Evolutionary conservation across 2,888 invertebrate species (phyloP).

Genomic region (Urechis unicinctus): DNA sequence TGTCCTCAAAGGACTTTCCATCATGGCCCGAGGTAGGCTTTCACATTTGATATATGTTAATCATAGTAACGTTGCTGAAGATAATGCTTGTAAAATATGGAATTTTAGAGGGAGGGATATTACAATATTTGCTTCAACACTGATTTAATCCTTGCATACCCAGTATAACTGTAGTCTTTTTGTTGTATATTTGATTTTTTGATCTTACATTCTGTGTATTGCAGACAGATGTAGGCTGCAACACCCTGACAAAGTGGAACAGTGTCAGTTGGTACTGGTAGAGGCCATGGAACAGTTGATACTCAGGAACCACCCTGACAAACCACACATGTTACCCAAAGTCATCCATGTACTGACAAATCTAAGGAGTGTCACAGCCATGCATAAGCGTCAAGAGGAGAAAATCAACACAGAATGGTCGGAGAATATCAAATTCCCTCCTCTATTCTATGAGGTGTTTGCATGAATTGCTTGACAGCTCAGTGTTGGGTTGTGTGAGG

Average conservation of each 20-base stretch:
- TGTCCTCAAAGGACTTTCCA: constrained; percentile 12
- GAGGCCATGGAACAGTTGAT: constrained; percentile 11
- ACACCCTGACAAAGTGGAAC: constrained; percentile 7
- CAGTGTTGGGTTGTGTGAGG: too few relatives aligned
- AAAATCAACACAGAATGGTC: constrained; percentile 17
- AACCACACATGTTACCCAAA: constrained; percentile 6
- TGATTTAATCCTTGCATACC: too few relatives aligned
- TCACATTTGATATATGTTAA: neutral
- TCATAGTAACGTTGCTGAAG: neutral
- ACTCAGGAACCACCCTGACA: constrained; percentile 11
- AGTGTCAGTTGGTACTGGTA: constrained; percentile 11
- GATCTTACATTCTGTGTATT: too few relatives aligned
- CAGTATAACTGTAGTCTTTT: too few relatives aligned
- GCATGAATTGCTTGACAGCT: too few relatives aligned
- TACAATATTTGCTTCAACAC: too few relatives aligned
- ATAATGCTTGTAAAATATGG: too few relatives aligned
- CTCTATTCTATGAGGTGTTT: constrained; percentile 18
- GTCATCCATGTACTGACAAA: constrained; percentile 10
- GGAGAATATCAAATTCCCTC: constrained; percentile 15
- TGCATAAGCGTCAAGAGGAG: constrained; percentile 13
- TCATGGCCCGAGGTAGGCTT: constrained; percentile 14
- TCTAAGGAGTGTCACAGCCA: constrained; percentile 13
- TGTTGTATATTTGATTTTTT: too few relatives aligned
- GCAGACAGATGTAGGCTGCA: constrained; percentile 10
- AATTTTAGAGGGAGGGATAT: too few relatives aligned